Conservation (phyloP, 2,888 invertebrate species). For the Chrysolina oricalcia region DNA sequence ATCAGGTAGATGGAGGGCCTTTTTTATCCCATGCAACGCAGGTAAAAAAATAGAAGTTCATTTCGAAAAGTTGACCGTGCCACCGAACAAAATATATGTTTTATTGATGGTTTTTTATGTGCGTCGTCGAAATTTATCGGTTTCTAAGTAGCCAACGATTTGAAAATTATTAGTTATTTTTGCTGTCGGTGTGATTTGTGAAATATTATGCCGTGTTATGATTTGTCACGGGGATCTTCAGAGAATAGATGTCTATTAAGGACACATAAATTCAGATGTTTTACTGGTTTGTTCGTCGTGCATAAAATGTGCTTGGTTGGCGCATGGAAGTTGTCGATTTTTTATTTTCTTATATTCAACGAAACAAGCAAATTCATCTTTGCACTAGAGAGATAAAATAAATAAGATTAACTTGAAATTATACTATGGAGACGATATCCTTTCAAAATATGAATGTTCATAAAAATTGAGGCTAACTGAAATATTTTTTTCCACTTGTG, state of each 20-base stretch:
- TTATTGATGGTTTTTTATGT: constrained; percentile 48
- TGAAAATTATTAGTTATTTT: constrained; percentile 54
- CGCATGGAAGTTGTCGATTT: no score
- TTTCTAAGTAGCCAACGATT: constrained; percentile 52
- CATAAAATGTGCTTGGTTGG: no score
- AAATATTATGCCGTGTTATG: constrained; percentile 45
- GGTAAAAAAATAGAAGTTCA: constrained; percentile 60
- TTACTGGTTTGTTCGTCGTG: background rate
- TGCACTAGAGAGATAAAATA: no score
- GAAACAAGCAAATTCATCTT: no score
- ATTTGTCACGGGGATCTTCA: constrained; percentile 43
- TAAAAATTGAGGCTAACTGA: no score
- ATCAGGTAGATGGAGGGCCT: constrained; percentile 63
- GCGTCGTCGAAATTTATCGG: constrained; percentile 51
- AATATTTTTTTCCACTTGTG: no score
- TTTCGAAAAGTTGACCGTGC: constrained; percentile 52
- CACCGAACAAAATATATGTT: constrained; percentile 46
- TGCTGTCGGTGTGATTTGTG: constrained; percentile 40
- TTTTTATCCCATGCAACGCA: constrained; percentile 58
- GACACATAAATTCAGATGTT: constrained; percentile 39
- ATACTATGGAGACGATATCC: no score
- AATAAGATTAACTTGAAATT: no score
- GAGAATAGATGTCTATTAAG: constrained; percentile 43
- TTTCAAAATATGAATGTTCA: no score
- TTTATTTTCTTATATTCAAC: no score